A percentile compares a stretch with the other conserved stretches of the same genome.
Evolutionary conservation across 2,888 invertebrate genomes (phyloP).

Genomic region (Nephrotoma appendiculata): DNA sequence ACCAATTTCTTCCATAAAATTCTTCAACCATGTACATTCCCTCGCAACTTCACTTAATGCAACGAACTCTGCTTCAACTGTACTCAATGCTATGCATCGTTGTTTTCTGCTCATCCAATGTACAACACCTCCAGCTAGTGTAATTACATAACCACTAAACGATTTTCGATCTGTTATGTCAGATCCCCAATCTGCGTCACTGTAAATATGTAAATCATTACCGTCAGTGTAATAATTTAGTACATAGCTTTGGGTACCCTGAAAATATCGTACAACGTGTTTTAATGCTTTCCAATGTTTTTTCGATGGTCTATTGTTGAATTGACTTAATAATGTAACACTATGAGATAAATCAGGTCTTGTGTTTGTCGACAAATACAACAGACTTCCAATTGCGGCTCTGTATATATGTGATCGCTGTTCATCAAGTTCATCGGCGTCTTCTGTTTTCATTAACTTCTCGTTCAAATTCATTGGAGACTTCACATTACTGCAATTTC

Average conservation of each 20-base stretch:
- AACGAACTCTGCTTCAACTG: background rate
- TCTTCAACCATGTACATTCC: background rate
- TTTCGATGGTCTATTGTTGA: background rate
- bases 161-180: background rate
- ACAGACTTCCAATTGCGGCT: background rate
- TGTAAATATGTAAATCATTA: background rate
- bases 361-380: background rate
- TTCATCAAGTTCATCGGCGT: background rate
- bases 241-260: background rate
- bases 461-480: background rate
- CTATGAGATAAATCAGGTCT: background rate
- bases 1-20: background rate
- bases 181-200: background rate
- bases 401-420: background rate
- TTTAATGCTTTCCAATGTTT: background rate
- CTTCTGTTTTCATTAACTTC: background rate
- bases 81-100: background rate
- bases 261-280: background rate
- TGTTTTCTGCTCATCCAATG: background rate
- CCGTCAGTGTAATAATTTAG: background rate
- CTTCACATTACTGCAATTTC: background rate
- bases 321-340: background rate
- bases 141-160: background rate
- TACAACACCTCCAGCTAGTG: background rate
- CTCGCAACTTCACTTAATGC: background rate